Evolutionary conservation across 2,888 invertebrate species (phyloP), one percentile per base, ranked within the genome.

Genomic region (Clanis bilineata): DNA sequence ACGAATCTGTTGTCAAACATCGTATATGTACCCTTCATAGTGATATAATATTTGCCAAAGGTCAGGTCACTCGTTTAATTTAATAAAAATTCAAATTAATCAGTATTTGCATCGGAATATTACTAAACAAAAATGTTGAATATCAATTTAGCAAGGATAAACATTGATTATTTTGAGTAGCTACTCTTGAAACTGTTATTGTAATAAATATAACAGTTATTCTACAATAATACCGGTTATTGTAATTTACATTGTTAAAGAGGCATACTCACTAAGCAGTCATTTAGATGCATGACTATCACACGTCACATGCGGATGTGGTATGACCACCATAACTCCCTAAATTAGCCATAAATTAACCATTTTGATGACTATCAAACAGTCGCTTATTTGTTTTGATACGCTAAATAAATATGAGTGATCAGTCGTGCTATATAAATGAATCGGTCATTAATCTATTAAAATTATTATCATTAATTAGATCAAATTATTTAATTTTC

Each of bases 221-320:
- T 51, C n/a, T 12, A n/a, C n/a, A n/a, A n/a, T n/a, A 18, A 54
- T 21, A 36, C 36, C 32, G 32, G 21, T 39, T 36, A 45, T 28
- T 28, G 23, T 51, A 25, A 39, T 39, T 18, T 51, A 18, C 38
- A 23, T 22, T 58, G 28, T 59, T 21, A 39, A 54, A 28, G 38
- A 57, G 22, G 6, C 32, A 18, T 21, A 41, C n/a, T 18, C 51
- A 56, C 28, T n/a, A 59, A 68, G 66, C 64, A 69, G 61, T 65
- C 66, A 73, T 73, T 73, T 72, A 73, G 64, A 73, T 73, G 73
- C 69, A 68, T 44, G 59, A 65, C 64, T 73, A 69, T 69, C 65
- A 65, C 23, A 63, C 65, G 72, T 68, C 69, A 68, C 55, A 66
- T 67, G 62, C 64, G 66, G 66, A 69, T 70, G 65, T n/a, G n/a